phyloP scores from a whole-genome alignment of 1,140 invertebrate species.

The Conus betulinus region DNA sequence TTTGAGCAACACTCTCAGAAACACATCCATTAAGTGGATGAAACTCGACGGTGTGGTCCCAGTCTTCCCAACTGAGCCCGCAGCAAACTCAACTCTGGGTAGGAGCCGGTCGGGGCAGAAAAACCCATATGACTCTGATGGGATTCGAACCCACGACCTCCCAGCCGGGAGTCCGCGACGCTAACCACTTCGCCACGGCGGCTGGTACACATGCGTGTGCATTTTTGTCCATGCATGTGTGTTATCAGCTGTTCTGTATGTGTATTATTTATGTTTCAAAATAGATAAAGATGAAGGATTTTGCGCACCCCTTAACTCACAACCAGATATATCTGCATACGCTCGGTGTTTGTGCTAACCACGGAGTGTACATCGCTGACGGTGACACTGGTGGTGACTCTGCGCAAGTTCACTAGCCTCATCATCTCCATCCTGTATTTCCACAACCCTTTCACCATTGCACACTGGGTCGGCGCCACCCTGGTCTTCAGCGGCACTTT shows the following conservation, averaged over 20 bases:
- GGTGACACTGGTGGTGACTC: slow-evolving; percentile 95
- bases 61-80: too few relatives aligned
- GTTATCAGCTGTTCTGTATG: background rate
- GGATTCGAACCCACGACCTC: too few relatives aligned
- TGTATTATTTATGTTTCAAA: background rate
- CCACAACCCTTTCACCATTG: slow-evolving; percentile 92
- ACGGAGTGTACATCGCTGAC: slow-evolving; percentile 95
- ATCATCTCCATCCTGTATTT: slow-evolving; percentile 98
- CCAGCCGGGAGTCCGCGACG: too few relatives aligned
- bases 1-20: too few relatives aligned
- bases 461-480: slow-evolving; percentile 94
- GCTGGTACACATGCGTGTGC: background rate
- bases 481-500: slow-evolving; percentile 95
- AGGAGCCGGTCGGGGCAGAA: too few relatives aligned
- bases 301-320: slow-evolving; percentile 48
- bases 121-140: too few relatives aligned
- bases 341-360: slow-evolving; percentile 94
- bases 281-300: background rate
- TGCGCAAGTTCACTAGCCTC: slow-evolving; percentile 96
- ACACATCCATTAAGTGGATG: too few relatives aligned
- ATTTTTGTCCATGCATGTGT: background rate
- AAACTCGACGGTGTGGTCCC: too few relatives aligned
- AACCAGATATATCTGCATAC: slow-evolving; percentile 89
- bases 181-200: too few relatives aligned
- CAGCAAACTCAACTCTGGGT: too few relatives aligned